Percentiles rank a stretch among this genome's conserved stretches.
These are phyloP conservation scores for Emberiza fucata DNA, from an alignment of 2,113 vertebrate genomes.

Conservation along the genomic window DNA sequence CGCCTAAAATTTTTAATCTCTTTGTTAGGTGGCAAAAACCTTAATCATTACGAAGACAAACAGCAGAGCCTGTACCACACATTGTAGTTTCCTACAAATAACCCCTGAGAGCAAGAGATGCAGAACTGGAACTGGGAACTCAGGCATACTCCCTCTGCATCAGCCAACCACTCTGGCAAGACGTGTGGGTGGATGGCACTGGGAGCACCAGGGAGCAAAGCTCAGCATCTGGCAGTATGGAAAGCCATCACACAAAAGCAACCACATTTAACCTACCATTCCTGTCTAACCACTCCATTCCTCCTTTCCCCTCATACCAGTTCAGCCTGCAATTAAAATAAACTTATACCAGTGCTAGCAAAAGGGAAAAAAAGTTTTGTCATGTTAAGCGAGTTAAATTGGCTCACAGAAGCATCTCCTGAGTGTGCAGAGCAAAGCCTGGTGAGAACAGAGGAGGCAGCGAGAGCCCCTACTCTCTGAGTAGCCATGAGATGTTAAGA, in stretches of 20 bases:
- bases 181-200: rapidly evolving
- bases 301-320: not conserved
- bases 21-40: not conserved
- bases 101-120: not conserved
- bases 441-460: not conserved
- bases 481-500: not conserved
- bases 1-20: not conserved
- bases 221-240: not conserved
- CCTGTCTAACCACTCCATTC: not conserved
- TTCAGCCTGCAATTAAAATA: not conserved
- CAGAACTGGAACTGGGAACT: not conserved
- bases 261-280: not conserved
- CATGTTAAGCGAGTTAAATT: rapidly evolving
- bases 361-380: not conserved
- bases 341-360: not conserved
- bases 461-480: not conserved
- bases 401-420: not conserved
- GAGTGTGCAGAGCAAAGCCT: not conserved
- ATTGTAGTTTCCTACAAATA: not conserved
- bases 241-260: not conserved
- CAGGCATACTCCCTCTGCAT: not conserved
- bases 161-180: not conserved
- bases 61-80: not conserved
- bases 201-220: not conserved
- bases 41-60: not conserved